These are phyloP conservation scores for Morpho deidamia DNA, from an alignment of 2,888 invertebrate genomes.

Conservation along the genomic window DNA sequence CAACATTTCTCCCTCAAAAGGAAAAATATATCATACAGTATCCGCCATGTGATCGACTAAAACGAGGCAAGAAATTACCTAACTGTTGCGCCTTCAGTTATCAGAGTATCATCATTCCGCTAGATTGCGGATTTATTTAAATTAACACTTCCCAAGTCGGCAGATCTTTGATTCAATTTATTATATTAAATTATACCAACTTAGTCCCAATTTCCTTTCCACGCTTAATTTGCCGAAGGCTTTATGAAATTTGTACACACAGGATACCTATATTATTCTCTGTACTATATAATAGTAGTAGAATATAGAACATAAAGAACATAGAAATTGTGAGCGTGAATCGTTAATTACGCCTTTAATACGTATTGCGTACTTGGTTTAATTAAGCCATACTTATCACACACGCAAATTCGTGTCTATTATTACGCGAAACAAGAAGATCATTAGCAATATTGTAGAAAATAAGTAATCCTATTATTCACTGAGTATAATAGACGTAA, in stretches of 20 bases:
- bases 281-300: too few species aligned
- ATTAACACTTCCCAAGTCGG: conserved; percentile 32
- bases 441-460: too few species aligned
- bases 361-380: too few species aligned
- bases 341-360: too few species aligned
- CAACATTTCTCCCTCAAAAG: neutral
- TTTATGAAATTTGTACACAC: neutral
- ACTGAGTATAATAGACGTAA: too few species aligned
- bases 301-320: too few species aligned
- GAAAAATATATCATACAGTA: neutral
- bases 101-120: conserved; percentile 32
- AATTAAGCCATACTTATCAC: too few species aligned
- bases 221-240: neutral
- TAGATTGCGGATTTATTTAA: conserved; percentile 47
- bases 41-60: neutral
- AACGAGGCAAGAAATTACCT: conserved; percentile 41
- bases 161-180: conserved; percentile 27
- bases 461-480: too few species aligned
- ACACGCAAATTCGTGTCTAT: too few species aligned
- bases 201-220: conserved; percentile 4
- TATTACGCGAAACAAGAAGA: too few species aligned
- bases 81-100: conserved; percentile 57
- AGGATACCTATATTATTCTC: too few species aligned
- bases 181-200: conserved; percentile 16
- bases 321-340: too few species aligned